Base-by-base conservation (phyloP, 2,113 vertebrate species). In the Corythoichthys haematopterus region DNA sequence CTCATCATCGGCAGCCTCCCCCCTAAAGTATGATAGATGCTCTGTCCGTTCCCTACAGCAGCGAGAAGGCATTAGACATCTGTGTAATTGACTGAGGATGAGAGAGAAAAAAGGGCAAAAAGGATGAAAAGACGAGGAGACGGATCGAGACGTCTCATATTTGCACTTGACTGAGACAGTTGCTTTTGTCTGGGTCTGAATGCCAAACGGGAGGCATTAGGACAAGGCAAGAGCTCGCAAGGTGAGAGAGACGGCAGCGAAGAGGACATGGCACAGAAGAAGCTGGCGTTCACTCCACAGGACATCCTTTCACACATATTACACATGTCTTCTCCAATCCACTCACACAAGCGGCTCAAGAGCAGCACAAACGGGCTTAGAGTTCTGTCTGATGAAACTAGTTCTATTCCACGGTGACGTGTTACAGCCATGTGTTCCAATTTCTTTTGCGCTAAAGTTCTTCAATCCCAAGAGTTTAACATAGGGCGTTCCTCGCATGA, bases 51-150 rank as follows among this genome's bases (percentile, higher is more conserved):
- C 80, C 79, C 80, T 80, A 71, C 77, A 69, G 84, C 82, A 81
- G 70, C 73, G 74, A 84, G 81, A 85, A 86, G 68, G 76, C 79
- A 83, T 89, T 86, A 90, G 84, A 91, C 89, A 90, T 89, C 89
- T 90, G 89, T 83, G 84, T 78, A 81, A 89, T 90, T 88, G 89
- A 90, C 84, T 85, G 75, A 89, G 83, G 87, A 89, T 84, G 80
- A 81, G 82, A 81, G 82, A 77, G 79, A 80, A 82, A 83, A 73
- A 59, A 65, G 51, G 59, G 5, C 10, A 6, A 51, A 65, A 69
- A 12, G 65, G 68, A 63, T 72, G 76, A 71, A 75, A 77, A 71
- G 52, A 72, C 35, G 16, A 65, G 33, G 46, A 28, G 55, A 61
- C 72, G 79, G 76, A 86, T 82, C 83, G 82, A 40, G 72, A 74